Base-by-base conservation (phyloP, 2,888 invertebrate species). In the Leptopilina drosophilae region DNA sequence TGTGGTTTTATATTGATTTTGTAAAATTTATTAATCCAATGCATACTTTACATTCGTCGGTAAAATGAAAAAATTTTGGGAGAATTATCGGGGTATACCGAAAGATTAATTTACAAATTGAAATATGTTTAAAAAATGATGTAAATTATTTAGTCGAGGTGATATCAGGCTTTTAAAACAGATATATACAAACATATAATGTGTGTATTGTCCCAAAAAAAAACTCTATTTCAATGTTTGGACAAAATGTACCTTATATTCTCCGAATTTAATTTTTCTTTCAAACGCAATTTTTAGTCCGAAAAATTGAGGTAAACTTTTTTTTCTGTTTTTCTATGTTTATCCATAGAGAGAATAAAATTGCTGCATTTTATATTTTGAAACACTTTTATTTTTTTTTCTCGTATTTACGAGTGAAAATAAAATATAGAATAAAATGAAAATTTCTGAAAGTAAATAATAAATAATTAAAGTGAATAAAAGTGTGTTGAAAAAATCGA, bases 231-330 rank as follows among this genome's bases (percentile, higher is more conserved):
- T 15, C 15, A 59, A 7, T 59, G n/a, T 59, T 59, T 59, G 59
- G 7, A 59, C n/a, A n/a, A 59, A 59, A 14, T 56, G 9, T 56
- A 42, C 42, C 6, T 33, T 8, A 42, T n/a, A 59, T 59, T 6
- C 14, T 33, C 33, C 33, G 33, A 33, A 59, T 14, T 59, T 56
- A 56, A 56, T 59, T 59, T 59, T 42, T 42, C n/a, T 14, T n/a
- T 59, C 59, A n/a, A 59, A n/a, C 4, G 33, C 33, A n/a, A n/a
- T 7, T n/a, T 59, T n/a, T 15, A n/a, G n/a, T 59, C 42, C 7
- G 2, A 59, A 59, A 59, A 59, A 59, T 56, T 56, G 56, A 56
- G 56, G 56, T 56, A 56, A 56, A 56, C 56, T 59, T n/a, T n/a
- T 15, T n/a, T 15, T 59, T n/a, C 4, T 59, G 14, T 59, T 56